These are phyloP conservation scores for Athene noctua DNA, from an alignment of 2,113 vertebrate species.

Conservation along the genomic window DNA sequence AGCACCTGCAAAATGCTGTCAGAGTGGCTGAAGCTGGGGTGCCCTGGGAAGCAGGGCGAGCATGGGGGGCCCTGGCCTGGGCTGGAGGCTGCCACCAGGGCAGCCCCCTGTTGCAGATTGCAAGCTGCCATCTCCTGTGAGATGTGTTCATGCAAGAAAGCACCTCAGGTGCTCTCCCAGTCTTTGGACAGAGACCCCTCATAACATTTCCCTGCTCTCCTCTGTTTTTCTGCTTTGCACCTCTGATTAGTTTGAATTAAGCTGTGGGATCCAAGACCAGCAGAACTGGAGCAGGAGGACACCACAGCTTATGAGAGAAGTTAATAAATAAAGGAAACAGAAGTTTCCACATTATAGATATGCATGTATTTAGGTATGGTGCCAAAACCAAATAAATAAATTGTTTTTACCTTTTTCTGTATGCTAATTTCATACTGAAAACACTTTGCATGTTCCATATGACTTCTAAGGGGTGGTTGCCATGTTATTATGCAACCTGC, in stretches of 20 bases:
- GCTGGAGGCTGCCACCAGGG: not conserved
- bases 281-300: not conserved
- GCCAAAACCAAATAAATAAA: not conserved
- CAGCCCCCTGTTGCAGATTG: fast-evolving
- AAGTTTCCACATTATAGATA: not conserved
- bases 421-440: conserved; percentile 55
- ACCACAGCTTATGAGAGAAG: not conserved
- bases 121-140: not conserved
- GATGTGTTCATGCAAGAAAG: not conserved
- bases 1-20: not conserved
- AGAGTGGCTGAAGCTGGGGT: not conserved
- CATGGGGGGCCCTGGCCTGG: not conserved
- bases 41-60: not conserved
- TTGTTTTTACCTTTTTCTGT: conserved; percentile 29
- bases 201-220: not conserved
- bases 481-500: not conserved
- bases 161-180: not conserved
- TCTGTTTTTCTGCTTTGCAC: not conserved
- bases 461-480: not conserved
- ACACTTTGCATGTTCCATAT: fast-evolving
- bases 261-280: not conserved
- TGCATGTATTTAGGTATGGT: fast-evolving
- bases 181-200: not conserved
- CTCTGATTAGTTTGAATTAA: not conserved
- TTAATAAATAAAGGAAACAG: not conserved